A percentile compares a stretch with the other conserved stretches of the same genome.
phyloP scores from a whole-genome alignment of 2,797 vertebrate genomes.

The Poecile montanus region DNA sequence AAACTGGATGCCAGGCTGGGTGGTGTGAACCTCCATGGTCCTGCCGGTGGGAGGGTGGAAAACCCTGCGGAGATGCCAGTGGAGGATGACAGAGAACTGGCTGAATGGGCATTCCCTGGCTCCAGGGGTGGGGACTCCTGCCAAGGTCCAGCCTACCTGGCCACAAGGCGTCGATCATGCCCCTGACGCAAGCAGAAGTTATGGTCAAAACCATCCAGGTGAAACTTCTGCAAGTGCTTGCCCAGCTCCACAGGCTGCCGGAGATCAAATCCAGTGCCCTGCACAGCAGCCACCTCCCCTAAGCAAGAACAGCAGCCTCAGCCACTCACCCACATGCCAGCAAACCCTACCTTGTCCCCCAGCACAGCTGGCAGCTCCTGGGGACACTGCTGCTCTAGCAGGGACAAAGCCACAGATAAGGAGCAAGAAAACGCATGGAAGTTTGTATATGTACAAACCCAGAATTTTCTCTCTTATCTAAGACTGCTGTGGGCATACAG shows the following conservation, averaged over 20 bases:
- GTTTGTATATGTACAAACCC: background rate
- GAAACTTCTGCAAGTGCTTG: conserved; percentile 79
- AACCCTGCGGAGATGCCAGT: conserved; percentile 74
- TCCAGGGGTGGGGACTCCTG: background rate
- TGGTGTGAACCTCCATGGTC: conserved; percentile 87
- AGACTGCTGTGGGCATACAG: background rate
- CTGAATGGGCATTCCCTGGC: accelerated
- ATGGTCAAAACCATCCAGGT: conserved; percentile 89
- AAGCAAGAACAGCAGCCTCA: background rate
- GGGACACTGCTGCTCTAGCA: background rate
- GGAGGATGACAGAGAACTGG: background rate
- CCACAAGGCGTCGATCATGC: conserved; percentile 68
- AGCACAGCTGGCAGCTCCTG: background rate
- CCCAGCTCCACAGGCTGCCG: conserved; percentile 84
- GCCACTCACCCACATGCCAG: background rate
- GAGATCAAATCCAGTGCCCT: conserved; percentile 87
- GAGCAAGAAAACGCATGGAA: background rate
- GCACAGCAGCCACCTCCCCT: conserved; percentile 87
- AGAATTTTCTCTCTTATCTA: background rate
- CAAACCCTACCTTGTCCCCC: background rate
- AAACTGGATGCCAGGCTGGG: conserved; percentile 92
- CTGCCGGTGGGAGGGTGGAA: conserved; percentile 84
- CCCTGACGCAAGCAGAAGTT: conserved; percentile 87
- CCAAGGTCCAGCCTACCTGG: background rate
- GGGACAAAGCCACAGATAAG: background rate